Percentiles rank a stretch among this genome's conserved stretches.
Evolutionary conservation across 2,113 vertebrate species (phyloP).

Genomic region (Rhabdornis inornatus): DNA sequence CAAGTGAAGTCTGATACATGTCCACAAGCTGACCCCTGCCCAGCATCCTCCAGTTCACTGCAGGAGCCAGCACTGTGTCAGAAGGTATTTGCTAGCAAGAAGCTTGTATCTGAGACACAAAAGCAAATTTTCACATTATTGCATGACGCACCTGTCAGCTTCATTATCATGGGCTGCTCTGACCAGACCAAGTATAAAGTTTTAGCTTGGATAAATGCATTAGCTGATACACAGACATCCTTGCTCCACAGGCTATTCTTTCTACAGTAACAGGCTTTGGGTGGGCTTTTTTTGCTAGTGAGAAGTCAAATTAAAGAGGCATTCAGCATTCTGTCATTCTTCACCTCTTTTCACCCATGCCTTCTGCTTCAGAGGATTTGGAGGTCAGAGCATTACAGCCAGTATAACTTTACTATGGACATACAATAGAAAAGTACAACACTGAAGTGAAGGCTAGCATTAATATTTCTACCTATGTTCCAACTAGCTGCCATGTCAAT

Average conservation of each 20-base stretch:
- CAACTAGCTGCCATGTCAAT: background rate
- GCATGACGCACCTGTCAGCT: background rate
- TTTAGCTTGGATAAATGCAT: background rate
- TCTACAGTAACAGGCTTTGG: background rate
- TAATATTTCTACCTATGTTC: background rate
- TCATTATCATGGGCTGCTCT: background rate
- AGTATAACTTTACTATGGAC: background rate
- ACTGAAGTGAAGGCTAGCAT: background rate
- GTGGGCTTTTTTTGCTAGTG: background rate
- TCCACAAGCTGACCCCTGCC: background rate
- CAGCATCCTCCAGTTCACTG: background rate
- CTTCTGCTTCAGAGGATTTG: background rate
- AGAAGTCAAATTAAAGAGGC: background rate
- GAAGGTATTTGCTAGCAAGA: background rate
- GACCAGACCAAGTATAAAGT: background rate
- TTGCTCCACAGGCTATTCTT: background rate
- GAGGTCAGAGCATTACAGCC: background rate
- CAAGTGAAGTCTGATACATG: background rate
- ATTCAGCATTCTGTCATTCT: background rate
- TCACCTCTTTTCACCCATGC: background rate
- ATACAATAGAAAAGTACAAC: background rate
- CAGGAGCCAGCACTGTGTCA: background rate
- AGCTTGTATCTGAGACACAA: background rate
- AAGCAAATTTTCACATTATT: background rate
- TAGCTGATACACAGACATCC: background rate